These are phyloP conservation scores for Metopolophium dirhodum DNA, from an alignment of 1,140 invertebrate species.

Conservation along the genomic window DNA sequence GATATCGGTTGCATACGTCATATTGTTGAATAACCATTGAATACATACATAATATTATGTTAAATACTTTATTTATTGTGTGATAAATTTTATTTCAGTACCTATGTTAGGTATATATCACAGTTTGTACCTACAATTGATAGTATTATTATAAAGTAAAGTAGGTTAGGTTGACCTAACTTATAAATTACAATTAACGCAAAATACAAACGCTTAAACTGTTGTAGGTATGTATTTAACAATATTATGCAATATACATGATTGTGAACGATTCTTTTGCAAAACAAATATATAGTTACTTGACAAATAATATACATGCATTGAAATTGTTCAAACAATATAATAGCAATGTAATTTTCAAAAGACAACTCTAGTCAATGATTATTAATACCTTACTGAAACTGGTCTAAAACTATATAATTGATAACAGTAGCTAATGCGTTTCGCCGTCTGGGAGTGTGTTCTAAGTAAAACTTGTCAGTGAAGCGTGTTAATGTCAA, in stretches of 20 bases:
- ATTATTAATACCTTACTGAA: conserved; percentile 8
- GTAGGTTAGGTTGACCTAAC: too few species aligned
- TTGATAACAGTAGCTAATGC: conserved; percentile 1
- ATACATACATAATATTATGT: too few species aligned
- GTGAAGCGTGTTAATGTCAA: background rate
- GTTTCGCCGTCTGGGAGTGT: background rate
- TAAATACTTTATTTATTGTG: background rate
- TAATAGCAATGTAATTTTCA: conserved; percentile 13
- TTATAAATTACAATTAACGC: too few species aligned
- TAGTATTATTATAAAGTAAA: too few species aligned
- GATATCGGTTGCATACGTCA: background rate
- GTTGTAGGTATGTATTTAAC: too few species aligned
- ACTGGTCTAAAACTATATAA: background rate
- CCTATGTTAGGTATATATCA: too few species aligned
- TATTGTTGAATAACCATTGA: background rate
- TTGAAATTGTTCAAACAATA: background rate
- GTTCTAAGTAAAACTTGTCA: too few species aligned
- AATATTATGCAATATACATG: too few species aligned
- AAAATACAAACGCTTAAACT: too few species aligned
- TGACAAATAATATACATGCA: background rate
- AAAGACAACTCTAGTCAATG: background rate
- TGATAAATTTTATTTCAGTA: too few species aligned
- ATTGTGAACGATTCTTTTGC: background rate
- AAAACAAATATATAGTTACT: background rate
- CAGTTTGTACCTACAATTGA: too few species aligned